Conservation (phyloP, 2,113 vertebrate species). For the Centropristis striata region DNA sequence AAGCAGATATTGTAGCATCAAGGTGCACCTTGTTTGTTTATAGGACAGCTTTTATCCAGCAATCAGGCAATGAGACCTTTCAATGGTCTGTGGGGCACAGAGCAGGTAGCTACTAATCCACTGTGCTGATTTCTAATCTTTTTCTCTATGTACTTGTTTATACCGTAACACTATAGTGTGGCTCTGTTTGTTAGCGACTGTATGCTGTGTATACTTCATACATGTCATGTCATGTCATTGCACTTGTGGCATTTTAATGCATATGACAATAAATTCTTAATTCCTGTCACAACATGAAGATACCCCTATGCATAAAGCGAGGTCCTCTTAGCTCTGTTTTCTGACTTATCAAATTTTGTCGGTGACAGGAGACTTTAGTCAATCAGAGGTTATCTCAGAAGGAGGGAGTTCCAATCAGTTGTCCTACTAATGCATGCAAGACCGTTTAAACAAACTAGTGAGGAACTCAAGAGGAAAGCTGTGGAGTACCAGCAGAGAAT, state of each 20-base stretch:
- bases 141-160: background rate
- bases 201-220: background rate
- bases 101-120: background rate
- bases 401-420: no score
- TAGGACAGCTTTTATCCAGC: background rate
- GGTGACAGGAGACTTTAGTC: no score
- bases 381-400: no score
- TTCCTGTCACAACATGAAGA: background rate
- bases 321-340: no score
- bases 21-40: no score
- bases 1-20: background rate
- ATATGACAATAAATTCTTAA: background rate
- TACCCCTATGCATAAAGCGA: background rate
- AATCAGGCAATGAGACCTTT: background rate
- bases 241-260: background rate
- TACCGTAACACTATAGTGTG: background rate
- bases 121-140: background rate
- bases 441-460: conserved; percentile 88
- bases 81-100: background rate
- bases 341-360: no score
- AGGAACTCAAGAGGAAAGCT: conserved; percentile 97
- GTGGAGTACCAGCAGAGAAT: conserved; percentile 96
- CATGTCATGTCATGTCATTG: background rate
- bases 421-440: no score
- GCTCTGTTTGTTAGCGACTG: background rate